A percentile compares a stretch with the other conserved stretches of the same genome.
Evolutionary conservation across 2,797 vertebrate species (phyloP).

Genomic region (Neopelma chrysocephalum): DNA sequence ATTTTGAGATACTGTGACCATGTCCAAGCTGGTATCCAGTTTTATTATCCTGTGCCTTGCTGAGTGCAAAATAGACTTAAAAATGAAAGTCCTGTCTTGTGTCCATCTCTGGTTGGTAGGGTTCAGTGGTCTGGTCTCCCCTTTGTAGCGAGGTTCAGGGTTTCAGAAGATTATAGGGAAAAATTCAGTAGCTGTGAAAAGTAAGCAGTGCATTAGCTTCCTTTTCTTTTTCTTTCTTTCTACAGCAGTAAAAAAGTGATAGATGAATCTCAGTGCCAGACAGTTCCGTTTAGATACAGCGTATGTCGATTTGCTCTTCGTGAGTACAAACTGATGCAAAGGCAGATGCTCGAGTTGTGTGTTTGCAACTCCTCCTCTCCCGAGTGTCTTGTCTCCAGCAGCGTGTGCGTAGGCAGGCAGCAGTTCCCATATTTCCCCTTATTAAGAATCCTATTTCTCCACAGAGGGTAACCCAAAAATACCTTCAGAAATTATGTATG

Average conservation of each 20-base stretch:
- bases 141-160: neutral
- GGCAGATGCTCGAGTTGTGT: constrained; percentile 20
- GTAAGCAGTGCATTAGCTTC: neutral
- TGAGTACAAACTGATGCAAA: constrained; percentile 38
- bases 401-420: constrained; percentile 1
- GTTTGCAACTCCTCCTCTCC: constrained; percentile 43
- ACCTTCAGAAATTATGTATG: constrained; percentile 42
- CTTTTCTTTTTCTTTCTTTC: neutral
- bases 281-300: constrained; percentile 13
- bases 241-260: neutral
- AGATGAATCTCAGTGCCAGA: constrained; percentile 1
- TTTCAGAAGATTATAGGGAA: constrained; percentile 11
- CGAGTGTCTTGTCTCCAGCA: neutral
- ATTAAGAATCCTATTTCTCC: constrained; percentile 52
- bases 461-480: constrained; percentile 36
- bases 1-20: constrained; percentile 42
- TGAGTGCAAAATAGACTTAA: neutral
- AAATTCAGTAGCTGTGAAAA: constrained; percentile 2
- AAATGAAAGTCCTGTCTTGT: neutral
- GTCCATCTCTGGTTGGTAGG: constrained; percentile 27
- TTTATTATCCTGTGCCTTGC: constrained; percentile 23
- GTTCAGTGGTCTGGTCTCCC: neutral
- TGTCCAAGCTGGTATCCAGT: neutral
- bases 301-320: constrained; percentile 25
- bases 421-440: constrained; percentile 55